A percentile compares a stretch with the other conserved stretches of the same genome.
Evolutionary conservation across 92 coral and sea anemone genomes (phyloP).

Genomic region (Blastomussa wellsi): DNA sequence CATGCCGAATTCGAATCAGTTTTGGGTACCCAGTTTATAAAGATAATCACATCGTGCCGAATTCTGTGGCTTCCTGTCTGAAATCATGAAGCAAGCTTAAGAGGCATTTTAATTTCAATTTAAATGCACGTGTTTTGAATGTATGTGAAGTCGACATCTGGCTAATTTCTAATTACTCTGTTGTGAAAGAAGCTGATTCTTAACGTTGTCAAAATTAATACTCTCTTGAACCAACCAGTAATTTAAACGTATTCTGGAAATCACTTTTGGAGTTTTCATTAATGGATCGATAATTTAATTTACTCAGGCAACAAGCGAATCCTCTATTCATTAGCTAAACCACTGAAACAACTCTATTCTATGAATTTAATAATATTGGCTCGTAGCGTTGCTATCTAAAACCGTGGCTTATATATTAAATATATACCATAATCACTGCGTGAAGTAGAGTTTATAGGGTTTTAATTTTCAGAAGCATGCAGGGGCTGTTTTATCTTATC

Average conservation of each 20-base stretch:
- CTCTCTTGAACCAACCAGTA: neutral
- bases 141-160: conserved; percentile 5
- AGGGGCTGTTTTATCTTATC: neutral
- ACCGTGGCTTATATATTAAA: neutral
- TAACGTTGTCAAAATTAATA: neutral
- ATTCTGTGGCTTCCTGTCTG: neutral
- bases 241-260: neutral
- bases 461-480: neutral
- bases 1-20: neutral
- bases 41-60: neutral
- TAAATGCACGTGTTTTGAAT: neutral
- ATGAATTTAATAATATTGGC: neutral
- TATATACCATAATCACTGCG: neutral
- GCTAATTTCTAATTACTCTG: neutral
- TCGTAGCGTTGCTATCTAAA: neutral
- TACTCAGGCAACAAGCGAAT: neutral
- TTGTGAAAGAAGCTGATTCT: neutral
- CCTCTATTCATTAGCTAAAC: neutral
- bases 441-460: neutral
- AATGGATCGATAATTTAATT: neutral
- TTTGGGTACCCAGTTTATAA: neutral
- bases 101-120: neutral
- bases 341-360: neutral
- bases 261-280: neutral
- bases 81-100: neutral